These are phyloP conservation scores for Danio albolineatus DNA, from an alignment of 2,797 vertebrate species.

Conservation along the genomic window DNA sequence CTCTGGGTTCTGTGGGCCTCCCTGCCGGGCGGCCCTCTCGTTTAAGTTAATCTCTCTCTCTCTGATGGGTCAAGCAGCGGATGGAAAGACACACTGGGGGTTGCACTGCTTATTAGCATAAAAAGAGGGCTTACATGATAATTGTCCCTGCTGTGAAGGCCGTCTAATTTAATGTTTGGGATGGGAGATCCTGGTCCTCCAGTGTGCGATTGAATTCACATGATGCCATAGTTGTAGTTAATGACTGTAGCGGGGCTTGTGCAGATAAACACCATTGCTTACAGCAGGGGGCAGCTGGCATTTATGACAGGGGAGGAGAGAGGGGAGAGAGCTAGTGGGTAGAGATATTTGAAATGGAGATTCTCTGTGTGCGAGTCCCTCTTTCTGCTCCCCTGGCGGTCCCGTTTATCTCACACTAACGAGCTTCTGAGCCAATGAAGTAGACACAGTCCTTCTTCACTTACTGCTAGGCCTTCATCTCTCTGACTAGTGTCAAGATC, in stretches of 20 bases:
- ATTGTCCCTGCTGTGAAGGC: slow-evolving; percentile 44
- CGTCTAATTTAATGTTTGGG: slow-evolving; percentile 33
- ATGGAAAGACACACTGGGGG: slow-evolving; percentile 37
- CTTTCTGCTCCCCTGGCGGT: slow-evolving; percentile 10
- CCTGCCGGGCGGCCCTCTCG: not conserved
- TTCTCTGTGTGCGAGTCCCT: slow-evolving; percentile 17
- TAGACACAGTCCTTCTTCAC: slow-evolving; percentile 27
- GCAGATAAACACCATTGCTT: slow-evolving; percentile 44
- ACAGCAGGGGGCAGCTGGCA: slow-evolving; percentile 55
- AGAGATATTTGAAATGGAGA: slow-evolving; percentile 34
- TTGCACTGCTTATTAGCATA: slow-evolving; percentile 42
- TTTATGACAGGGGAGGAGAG: slow-evolving; percentile 36
- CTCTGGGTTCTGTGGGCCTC: not conserved
- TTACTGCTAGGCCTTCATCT: not conserved
- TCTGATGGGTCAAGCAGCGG: slow-evolving; percentile 34
- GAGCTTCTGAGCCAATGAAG: slow-evolving; percentile 47
- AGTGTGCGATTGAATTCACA: slow-evolving; percentile 32
- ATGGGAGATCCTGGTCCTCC: slow-evolving; percentile 22
- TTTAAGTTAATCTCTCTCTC: slow-evolving; percentile 34
- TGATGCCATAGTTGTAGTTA: slow-evolving; percentile 49
- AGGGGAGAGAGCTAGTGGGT: slow-evolving; percentile 10
- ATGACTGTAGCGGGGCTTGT: slow-evolving; percentile 41
- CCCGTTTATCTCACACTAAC: slow-evolving; percentile 57
- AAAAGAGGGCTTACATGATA: slow-evolving; percentile 50
- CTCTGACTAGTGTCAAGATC: not conserved